Percentiles rank a stretch among this genome's conserved stretches.
Conservation (phyloP, 1,140 invertebrate species). For the Diachasma alloeum region DNA sequence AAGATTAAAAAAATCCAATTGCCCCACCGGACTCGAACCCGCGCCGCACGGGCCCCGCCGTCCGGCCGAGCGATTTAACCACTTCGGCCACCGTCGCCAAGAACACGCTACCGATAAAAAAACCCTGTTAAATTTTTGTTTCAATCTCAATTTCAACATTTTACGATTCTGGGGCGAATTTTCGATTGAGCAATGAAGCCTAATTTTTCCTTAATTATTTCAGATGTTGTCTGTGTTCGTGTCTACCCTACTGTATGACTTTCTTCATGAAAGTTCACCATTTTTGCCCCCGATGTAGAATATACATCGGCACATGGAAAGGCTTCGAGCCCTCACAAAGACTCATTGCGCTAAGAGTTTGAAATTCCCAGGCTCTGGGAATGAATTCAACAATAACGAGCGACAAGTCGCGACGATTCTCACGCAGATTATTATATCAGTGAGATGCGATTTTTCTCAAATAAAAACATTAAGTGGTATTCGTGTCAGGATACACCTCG, state of each 20-base stretch:
- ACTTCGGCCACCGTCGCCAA: too few relatives aligned
- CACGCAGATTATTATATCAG: neutral
- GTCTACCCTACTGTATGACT: constrained; percentile 65
- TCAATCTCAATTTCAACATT: too few relatives aligned
- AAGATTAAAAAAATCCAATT: too few relatives aligned
- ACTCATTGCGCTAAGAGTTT: constrained; percentile 16
- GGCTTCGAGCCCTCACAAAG: constrained; percentile 42
- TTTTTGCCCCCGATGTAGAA: constrained; percentile 64
- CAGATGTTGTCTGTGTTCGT: constrained; percentile 65
- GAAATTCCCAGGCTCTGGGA: neutral
- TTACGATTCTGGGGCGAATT: too few relatives aligned
- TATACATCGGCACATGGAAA: constrained; percentile 64
- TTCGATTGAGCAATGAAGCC: too few relatives aligned
- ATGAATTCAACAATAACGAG: neutral
- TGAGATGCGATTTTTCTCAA: too few relatives aligned
- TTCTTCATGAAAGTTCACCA: constrained; percentile 63
- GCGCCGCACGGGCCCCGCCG: too few relatives aligned
- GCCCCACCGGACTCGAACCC: too few relatives aligned
- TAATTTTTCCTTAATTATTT: constrained; percentile 37
- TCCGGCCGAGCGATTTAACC: too few relatives aligned
- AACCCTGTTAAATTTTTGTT: too few relatives aligned
- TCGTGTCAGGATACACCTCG: neutral
- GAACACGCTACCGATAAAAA: too few relatives aligned
- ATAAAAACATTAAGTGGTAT: too few relatives aligned
- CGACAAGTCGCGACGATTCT: neutral